These are phyloP conservation scores for Phthorimaea operculella DNA, from an alignment of 1,140 invertebrate genomes.

Conservation along the genomic window DNA sequence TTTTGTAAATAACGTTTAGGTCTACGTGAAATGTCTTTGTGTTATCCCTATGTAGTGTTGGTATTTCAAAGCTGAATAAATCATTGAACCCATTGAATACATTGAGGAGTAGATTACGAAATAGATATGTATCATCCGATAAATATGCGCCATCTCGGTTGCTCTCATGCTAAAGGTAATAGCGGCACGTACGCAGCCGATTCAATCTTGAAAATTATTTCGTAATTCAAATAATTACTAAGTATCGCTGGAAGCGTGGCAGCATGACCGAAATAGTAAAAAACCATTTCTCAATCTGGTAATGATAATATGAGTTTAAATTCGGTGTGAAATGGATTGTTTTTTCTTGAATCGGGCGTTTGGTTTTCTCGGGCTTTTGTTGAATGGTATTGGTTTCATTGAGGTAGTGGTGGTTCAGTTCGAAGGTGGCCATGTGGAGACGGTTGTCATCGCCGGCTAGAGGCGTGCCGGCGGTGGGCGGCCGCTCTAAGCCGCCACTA, in stretches of 20 bases:
- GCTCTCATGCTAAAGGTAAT: constrained; percentile 25
- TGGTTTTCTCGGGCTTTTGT: background rate
- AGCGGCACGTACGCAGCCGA: constrained; percentile 24
- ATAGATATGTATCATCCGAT: constrained; percentile 11
- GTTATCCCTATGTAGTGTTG: constrained; percentile 32
- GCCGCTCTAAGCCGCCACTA: constrained; percentile 42
- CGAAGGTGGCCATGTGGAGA: background rate
- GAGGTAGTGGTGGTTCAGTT: constrained; percentile 5
- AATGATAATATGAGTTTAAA: constrained; percentile 20
- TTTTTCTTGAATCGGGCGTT: constrained; percentile 11
- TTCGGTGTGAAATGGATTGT: constrained; percentile 25
- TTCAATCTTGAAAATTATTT: constrained; percentile 33
- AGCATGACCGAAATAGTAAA: constrained; percentile 21
- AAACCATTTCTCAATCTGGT: constrained; percentile 26
- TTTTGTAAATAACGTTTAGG: constrained; percentile 47
- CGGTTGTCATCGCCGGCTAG: constrained; percentile 31
- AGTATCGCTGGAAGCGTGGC: constrained; percentile 21
- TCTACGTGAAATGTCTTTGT: constrained; percentile 34
- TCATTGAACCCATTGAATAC: background rate
- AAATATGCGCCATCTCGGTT: constrained; percentile 19
- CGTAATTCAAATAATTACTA: constrained; percentile 35
- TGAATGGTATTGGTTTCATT: constrained; percentile 11
- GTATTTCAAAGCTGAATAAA: constrained; percentile 16
- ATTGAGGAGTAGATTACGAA: background rate
- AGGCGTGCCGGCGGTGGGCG: constrained; percentile 48